These are phyloP conservation scores for Tiliacea citrago DNA, from an alignment of 2,888 invertebrate genomes.

Conservation along the genomic window DNA sequence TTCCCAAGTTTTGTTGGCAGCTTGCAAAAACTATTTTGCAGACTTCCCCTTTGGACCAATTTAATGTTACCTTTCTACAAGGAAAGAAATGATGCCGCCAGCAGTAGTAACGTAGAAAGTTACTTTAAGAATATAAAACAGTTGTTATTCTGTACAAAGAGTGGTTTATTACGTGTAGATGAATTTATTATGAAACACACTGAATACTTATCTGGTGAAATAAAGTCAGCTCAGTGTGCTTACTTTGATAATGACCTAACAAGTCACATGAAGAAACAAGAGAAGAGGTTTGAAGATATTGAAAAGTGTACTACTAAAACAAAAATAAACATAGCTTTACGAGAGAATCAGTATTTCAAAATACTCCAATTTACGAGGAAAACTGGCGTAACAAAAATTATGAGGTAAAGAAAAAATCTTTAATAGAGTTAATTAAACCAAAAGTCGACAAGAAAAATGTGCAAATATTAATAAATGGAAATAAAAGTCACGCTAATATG, in stretches of 20 bases:
- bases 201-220: conserved; percentile 36
- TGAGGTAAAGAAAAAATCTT: conserved; percentile 3
- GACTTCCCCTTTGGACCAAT: conserved; percentile 44
- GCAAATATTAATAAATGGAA: not conserved
- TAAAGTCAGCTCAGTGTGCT: conserved; percentile 30
- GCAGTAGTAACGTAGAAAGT: conserved; percentile 40
- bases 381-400: conserved; percentile 26
- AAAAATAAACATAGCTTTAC: conserved; percentile 13
- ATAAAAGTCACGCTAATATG: no score
- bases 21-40: conserved; percentile 26
- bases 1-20: conserved; percentile 38
- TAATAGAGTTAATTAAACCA: conserved; percentile 13
- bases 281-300: conserved; percentile 4
- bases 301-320: not conserved
- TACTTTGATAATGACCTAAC: conserved; percentile 18
- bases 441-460: conserved; percentile 21
- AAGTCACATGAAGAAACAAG: conserved; percentile 8
- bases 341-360: conserved; percentile 29
- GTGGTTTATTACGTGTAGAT: conserved; percentile 36
- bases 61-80: conserved; percentile 31
- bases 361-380: conserved; percentile 27
- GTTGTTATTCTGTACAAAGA: conserved; percentile 25
- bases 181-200: conserved; percentile 40
- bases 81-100: conserved; percentile 23
- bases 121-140: conserved; percentile 42